Conservation (phyloP, 2,797 vertebrate species). For the Buphagus erythrorhynchus region DNA sequence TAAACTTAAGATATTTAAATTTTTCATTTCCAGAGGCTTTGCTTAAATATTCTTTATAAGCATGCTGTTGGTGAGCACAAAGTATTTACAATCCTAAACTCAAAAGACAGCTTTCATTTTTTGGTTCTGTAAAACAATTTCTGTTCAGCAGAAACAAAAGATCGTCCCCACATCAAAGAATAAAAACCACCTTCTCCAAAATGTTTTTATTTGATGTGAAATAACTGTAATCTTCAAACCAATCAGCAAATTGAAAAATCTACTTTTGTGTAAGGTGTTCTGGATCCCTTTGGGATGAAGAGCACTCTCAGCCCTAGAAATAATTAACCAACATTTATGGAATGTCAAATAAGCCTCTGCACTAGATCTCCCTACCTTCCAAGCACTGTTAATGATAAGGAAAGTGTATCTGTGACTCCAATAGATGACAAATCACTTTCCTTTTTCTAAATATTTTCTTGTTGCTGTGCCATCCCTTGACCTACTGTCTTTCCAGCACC, state of each 20-base stretch:
- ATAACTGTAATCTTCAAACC: not conserved
- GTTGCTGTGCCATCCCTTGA: not conserved
- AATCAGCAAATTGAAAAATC: not conserved
- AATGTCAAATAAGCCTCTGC: not conserved
- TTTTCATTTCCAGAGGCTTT: slow-evolving; percentile 9
- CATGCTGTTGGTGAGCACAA: not conserved
- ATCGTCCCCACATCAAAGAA: not conserved
- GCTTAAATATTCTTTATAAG: not conserved
- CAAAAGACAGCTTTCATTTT: not conserved
- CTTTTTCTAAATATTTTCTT: not conserved
- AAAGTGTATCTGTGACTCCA: not conserved
- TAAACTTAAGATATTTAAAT: not conserved
- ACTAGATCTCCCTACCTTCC: not conserved
- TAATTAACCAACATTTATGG: slow-evolving; percentile 7
- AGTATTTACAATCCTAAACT: not conserved
- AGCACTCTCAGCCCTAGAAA: not conserved
- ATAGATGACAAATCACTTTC: not conserved
- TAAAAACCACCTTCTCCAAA: not conserved
- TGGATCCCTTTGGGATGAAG: not conserved
- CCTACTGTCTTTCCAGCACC: not conserved
- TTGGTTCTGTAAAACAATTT: not conserved
- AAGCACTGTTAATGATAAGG: not conserved
- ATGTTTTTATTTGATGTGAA: not conserved
- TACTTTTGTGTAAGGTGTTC: not conserved
- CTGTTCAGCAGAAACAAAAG: not conserved